Percentiles rank a stretch among this genome's conserved stretches.
phyloP scores from a whole-genome alignment of 2,113 vertebrate species.

The Scartelaos histophorus region DNA sequence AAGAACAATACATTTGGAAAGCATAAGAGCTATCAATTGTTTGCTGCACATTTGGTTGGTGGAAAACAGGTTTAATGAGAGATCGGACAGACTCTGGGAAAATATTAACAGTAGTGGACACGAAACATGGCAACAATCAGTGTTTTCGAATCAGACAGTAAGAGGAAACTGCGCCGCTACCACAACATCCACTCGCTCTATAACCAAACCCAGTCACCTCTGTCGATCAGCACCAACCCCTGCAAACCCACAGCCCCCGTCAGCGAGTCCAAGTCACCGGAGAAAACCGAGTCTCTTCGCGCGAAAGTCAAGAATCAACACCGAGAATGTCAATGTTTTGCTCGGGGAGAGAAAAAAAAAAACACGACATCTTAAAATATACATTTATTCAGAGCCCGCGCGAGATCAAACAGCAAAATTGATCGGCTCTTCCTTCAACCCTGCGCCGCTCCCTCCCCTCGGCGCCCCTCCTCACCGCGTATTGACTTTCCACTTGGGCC shows the following conservation, averaged over 20 bases:
- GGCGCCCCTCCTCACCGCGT: conserved; percentile 44
- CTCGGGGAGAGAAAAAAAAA: conserved; percentile 48
- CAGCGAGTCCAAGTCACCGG: conserved; percentile 64
- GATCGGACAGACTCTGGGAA: not conserved
- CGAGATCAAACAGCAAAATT: conserved; percentile 78
- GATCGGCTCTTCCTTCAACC: conserved; percentile 72
- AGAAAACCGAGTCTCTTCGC: conserved; percentile 66
- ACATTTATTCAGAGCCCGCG: conserved; percentile 76
- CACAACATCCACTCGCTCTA: conserved; percentile 34
- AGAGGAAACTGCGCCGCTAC: conserved; percentile 16
- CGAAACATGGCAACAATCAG: conserved; percentile 24
- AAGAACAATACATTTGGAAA: not conserved
- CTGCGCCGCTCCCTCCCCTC: conserved; percentile 48
- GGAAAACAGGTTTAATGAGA: not conserved
- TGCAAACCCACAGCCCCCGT: conserved; percentile 60
- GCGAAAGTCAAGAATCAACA: conserved; percentile 71
- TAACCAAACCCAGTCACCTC: conserved; percentile 33
- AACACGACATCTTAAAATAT: conserved; percentile 68
- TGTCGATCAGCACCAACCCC: conserved; percentile 30
- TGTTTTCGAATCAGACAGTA: conserved; percentile 31
- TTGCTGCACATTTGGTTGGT: not conserved
- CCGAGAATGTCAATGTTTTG: conserved; percentile 74
- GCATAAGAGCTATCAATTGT: not conserved
- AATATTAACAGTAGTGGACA: conserved; percentile 2
- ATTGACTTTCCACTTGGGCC: conserved; percentile 67